These are phyloP conservation scores for Leuciscus idus DNA, from an alignment of 2,113 vertebrate genomes.

Conservation along the genomic window DNA sequence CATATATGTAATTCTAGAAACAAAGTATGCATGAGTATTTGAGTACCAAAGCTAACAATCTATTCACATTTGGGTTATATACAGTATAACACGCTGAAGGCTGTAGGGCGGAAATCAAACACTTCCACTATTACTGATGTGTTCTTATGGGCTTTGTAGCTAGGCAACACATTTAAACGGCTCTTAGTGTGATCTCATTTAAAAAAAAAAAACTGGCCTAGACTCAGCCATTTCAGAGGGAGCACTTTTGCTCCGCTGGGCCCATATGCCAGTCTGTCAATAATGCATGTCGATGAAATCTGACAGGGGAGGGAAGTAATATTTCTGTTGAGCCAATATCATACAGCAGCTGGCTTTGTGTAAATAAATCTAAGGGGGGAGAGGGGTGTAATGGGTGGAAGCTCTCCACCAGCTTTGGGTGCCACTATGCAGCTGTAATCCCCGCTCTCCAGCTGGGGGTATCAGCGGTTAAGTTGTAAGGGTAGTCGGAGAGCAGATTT, in stretches of 20 bases:
- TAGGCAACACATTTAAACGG: constrained; percentile 51
- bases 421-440: constrained; percentile 42
- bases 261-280: constrained; percentile 55
- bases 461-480: constrained; percentile 17
- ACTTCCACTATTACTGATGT: constrained; percentile 21
- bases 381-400: constrained; percentile 16
- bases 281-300: constrained; percentile 61
- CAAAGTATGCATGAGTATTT: constrained; percentile 30
- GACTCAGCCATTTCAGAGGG: constrained; percentile 38
- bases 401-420: constrained; percentile 19
- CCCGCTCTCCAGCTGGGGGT: constrained; percentile 37
- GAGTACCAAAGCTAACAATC: constrained; percentile 1
- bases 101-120: constrained; percentile 38
- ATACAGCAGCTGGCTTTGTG: constrained; percentile 52
- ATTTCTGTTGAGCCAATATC: constrained; percentile 57
- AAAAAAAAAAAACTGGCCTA: constrained; percentile 15
- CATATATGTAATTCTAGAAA: constrained; percentile 7
- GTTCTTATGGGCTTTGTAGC: constrained; percentile 48
- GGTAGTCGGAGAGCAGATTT: not conserved
- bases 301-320: constrained; percentile 57
- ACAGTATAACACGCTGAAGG: not conserved
- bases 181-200: constrained; percentile 32
- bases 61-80: constrained; percentile 9
- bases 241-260: constrained; percentile 43
- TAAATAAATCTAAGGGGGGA: constrained; percentile 52